A percentile compares a stretch with the other conserved stretches of the same genome.
These are phyloP conservation scores for Nycticryphes semicollaris DNA, from an alignment of 2,113 vertebrate species.

Conservation along the genomic window DNA sequence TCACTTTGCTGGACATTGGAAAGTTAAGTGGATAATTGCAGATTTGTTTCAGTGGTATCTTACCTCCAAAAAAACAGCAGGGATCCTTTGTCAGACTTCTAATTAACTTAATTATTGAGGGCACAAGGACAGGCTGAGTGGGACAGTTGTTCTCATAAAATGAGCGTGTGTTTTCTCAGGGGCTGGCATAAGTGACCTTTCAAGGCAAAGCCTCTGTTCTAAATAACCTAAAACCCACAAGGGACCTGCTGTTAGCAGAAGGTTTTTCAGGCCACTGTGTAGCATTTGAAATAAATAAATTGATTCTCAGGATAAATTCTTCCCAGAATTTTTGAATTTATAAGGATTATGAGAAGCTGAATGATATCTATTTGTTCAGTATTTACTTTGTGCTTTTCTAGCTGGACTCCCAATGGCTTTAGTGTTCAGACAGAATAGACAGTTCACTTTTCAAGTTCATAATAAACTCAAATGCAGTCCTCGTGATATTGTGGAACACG, in stretches of 20 bases:
- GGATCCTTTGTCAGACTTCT: neutral
- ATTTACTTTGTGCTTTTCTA: neutral
- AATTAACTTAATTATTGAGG: neutral
- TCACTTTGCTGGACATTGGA: neutral
- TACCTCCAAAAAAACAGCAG: neutral
- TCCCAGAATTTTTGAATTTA: neutral
- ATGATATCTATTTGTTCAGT: neutral
- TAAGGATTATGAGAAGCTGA: neutral
- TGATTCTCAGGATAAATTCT: neutral
- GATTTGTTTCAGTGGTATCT: neutral
- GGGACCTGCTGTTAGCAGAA: neutral
- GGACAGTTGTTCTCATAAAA: neutral
- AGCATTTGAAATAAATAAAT: neutral
- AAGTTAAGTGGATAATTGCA: neutral
- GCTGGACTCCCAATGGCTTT: neutral
- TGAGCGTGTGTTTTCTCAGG: neutral
- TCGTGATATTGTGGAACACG: too few species aligned
- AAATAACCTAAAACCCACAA: neutral
- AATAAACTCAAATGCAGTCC: neutral
- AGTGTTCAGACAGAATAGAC: neutral
- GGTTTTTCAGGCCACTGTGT: neutral
- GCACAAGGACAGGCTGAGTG: neutral
- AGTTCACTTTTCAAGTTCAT: neutral
- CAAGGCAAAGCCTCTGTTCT: neutral
- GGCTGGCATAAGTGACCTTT: neutral